Base-by-base conservation (phyloP, 1,140 invertebrate species). In the Euschistus heros region DNA sequence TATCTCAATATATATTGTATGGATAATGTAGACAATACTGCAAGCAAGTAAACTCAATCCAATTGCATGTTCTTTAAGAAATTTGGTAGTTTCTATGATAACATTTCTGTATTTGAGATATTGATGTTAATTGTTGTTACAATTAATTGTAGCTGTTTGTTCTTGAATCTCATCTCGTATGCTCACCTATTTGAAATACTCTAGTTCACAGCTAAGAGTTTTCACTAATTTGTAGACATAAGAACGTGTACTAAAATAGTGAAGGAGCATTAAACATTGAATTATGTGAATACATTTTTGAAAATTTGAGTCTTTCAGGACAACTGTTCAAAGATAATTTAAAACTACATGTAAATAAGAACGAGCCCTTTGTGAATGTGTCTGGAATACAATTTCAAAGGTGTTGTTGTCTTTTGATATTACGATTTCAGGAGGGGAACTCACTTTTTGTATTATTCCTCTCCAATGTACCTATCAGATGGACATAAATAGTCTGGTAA, bases 51-150 rank as follows among this genome's bases (percentile, higher is more conserved):
- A 57, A 57, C 54, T 57, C 24, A 22, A 22, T 20, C 10, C 24
- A 57, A 22, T 20, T 24, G 18, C 18, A 57, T 57, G 24, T 57
- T 57, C 54, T 57, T 24, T 57, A 26, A 57, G 54, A 57, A 57
- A 57, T 57, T 57, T 22, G 18, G 54, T 57, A 57, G 54, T 57
- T 57, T 57, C 54, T 57, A 57, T 57, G 54, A 57, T 57, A 57
- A 57, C 54, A 57, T 24, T 17, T 57, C 15, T 37, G 33, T 37
- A 37, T 13, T 37, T 37, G 33, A 37, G 33, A 37, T 37, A 37
- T 37, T 37, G 33, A 13, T 37, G 33, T 37, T 37, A 37, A 37
- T 37, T 37, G 33, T 37, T 37, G 10, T 37, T 13, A 37, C 33
- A 37, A 37, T 37, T 37, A 37, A 37, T 37, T 37, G 8, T 37